A percentile compares a stretch with the other conserved stretches of the same genome.
Conservation (phyloP, 2,113 vertebrate species). For the Crotophaga sulcirostris region DNA sequence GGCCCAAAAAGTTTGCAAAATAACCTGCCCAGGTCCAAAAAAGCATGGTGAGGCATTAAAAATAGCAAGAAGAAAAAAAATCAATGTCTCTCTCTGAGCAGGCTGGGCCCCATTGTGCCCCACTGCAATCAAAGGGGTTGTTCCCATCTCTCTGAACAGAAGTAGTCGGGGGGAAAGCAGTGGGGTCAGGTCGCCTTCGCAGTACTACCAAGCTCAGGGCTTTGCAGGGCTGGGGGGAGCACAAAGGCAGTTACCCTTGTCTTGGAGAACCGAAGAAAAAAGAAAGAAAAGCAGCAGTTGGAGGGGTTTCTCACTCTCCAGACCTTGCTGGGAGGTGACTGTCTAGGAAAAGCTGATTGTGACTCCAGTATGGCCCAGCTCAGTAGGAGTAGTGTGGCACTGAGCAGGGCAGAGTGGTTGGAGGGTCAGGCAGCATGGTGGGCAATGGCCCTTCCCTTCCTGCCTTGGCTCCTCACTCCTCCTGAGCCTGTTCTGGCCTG, state of each 20-base stretch:
- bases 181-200: background rate
- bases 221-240: background rate
- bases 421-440: accelerated
- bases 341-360: accelerated
- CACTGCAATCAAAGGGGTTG: background rate
- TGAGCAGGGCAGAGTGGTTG: background rate
- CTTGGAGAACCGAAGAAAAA: accelerated
- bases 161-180: background rate
- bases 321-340: accelerated
- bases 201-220: accelerated
- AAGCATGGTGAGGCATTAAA: accelerated
- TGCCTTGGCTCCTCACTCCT: accelerated
- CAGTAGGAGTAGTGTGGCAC: background rate
- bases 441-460: background rate
- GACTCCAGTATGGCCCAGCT: background rate
- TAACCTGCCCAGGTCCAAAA: background rate
- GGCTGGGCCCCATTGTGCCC: background rate
- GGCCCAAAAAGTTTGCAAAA: background rate
- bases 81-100: accelerated
- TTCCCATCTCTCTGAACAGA: background rate
- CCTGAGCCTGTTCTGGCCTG: background rate
- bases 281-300: background rate
- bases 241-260: too few relatives aligned
- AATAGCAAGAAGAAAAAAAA: background rate
- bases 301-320: background rate